Conservation (phyloP, 2,113 vertebrate genomes). For the Pluvianellus socialis region DNA sequence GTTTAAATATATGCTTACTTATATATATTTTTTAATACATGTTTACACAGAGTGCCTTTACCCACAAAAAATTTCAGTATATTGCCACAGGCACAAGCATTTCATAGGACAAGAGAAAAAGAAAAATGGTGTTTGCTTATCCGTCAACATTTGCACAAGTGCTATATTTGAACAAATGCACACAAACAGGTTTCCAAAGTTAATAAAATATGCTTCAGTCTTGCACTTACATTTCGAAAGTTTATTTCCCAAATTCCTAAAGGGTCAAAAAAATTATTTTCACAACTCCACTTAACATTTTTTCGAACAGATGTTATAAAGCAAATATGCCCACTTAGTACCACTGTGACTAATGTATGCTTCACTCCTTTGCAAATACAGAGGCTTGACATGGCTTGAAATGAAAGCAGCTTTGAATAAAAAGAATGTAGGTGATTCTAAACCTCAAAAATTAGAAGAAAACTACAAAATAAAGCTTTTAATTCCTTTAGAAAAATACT, state of each 20-base stretch:
- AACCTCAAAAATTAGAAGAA: neutral
- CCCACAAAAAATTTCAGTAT: neutral
- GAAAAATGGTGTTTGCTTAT: neutral
- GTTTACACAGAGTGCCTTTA: neutral
- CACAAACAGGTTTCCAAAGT: neutral
- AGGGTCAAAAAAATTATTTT: neutral
- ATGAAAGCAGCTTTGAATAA: conserved; percentile 38
- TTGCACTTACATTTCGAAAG: neutral
- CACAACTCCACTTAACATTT: neutral
- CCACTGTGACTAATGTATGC: neutral
- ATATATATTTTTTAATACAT: neutral
- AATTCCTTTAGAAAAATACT: conserved; percentile 66
- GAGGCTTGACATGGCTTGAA: neutral
- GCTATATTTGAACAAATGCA: neutral
- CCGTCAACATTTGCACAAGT: neutral
- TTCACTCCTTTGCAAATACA: neutral
- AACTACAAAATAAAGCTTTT: conserved; percentile 29
- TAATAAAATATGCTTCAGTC: neutral
- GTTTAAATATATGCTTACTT: neutral
- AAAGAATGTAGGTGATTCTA: conserved; percentile 28
- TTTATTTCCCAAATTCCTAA: neutral
- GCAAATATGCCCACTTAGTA: neutral
- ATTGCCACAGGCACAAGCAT: neutral
- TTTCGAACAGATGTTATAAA: neutral
- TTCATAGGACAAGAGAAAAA: neutral